Conservation (phyloP, 2,888 invertebrate genomes). For the Chaetoderma sp. region DNA sequence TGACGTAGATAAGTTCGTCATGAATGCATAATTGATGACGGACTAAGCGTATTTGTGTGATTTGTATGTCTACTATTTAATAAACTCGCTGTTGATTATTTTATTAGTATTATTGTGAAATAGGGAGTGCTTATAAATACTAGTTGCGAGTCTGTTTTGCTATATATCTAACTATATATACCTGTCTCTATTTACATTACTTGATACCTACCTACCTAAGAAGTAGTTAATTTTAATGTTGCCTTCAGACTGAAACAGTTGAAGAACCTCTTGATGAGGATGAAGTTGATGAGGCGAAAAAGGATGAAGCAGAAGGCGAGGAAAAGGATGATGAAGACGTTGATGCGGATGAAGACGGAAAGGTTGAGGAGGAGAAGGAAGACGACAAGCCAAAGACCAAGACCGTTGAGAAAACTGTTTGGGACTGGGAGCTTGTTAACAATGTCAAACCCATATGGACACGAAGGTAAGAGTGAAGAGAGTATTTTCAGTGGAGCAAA, state of each 20-base stretch:
- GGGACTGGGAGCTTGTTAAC: conserved; percentile 98
- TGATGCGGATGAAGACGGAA: conserved; percentile 60
- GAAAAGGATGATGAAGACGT: conserved; percentile 60
- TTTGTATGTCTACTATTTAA: too few species aligned
- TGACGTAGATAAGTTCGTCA: too few species aligned
- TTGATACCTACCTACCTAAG: not conserved
- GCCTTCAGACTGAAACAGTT: conserved; percentile 77
- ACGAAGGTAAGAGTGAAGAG: conserved; percentile 78
- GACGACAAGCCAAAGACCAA: conserved; percentile 81
- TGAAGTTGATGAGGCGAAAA: conserved; percentile 69
- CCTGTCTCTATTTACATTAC: too few species aligned
- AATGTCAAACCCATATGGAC: conserved; percentile 99
- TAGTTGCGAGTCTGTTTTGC: not conserved
- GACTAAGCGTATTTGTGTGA: too few species aligned
- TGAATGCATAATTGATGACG: too few species aligned
- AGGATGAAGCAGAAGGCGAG: conserved; percentile 58
- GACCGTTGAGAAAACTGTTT: conserved; percentile 91
- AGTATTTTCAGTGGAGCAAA: not conserved
- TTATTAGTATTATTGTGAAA: not conserved
- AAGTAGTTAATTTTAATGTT: not conserved
- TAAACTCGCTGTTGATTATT: too few species aligned
- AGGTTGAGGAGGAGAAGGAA: conserved; percentile 80
- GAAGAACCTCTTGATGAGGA: conserved; percentile 77
- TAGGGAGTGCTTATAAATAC: not conserved
- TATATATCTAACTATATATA: too few species aligned